phyloP scores from a whole-genome alignment of 2,888 invertebrate species.

The Bembecia ichneumoniformis region DNA sequence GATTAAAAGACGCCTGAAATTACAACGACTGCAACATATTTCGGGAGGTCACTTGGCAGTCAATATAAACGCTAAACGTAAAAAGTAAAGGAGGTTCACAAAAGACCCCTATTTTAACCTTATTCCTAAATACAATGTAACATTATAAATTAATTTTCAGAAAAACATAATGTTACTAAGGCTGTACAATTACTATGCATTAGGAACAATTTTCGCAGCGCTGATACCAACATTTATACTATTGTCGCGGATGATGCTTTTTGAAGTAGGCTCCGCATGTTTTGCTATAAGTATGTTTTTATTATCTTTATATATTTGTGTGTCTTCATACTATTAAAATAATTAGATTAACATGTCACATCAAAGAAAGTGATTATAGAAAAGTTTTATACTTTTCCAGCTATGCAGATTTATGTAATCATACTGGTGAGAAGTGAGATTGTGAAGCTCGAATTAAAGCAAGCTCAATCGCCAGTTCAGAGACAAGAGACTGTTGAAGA shows the following conservation, averaged over 20 bases:
- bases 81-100: too few species aligned
- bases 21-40: too few species aligned
- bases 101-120: too few species aligned
- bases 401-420: constrained; percentile 53
- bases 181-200: constrained; percentile 49
- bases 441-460: constrained; percentile 37
- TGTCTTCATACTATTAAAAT: background rate
- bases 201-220: constrained; percentile 41
- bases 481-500: constrained; percentile 10
- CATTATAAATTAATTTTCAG: constrained; percentile 26
- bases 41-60: too few species aligned
- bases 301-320: background rate
- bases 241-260: constrained; percentile 32
- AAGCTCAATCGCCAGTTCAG: constrained; percentile 1
- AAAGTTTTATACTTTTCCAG: constrained; percentile 22
- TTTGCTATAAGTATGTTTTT: constrained; percentile 40
- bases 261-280: constrained; percentile 36
- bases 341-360: background rate
- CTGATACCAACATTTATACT: constrained; percentile 44
- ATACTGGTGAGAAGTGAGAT: constrained; percentile 57
- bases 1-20: too few species aligned
- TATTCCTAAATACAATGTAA: background rate
- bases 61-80: too few species aligned
- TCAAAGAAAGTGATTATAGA: background rate
- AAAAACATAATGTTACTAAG: constrained; percentile 53